A percentile compares a stretch with the other conserved stretches of the same genome.
Evolutionary conservation across 2,113 vertebrate species (phyloP).

Genomic region (Dryoscopus gambensis): DNA sequence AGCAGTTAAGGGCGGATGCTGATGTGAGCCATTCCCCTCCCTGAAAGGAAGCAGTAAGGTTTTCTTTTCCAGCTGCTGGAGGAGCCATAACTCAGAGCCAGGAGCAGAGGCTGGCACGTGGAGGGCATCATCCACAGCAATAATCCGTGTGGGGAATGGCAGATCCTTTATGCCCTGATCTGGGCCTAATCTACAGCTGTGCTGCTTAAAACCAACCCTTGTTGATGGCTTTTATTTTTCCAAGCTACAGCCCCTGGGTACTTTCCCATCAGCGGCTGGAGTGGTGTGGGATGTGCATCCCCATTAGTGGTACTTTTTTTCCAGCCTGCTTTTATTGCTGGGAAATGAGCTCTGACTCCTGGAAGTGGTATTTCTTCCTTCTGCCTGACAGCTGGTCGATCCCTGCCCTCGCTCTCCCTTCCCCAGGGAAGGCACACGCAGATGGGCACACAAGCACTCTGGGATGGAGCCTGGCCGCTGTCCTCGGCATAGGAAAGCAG

Average conservation of each 20-base stretch:
- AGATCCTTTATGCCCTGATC: not conserved
- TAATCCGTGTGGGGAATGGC: not conserved
- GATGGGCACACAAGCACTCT: not conserved
- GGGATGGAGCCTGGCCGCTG: not conserved
- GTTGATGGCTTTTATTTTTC: not conserved
- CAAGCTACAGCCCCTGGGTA: not conserved
- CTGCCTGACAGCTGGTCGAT: constrained; percentile 23
- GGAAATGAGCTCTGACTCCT: constrained; percentile 39
- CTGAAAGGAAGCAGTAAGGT: not conserved
- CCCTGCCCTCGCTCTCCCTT: not conserved
- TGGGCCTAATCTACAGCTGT: not conserved
- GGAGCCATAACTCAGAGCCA: not conserved
- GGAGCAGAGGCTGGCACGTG: rapidly evolving
- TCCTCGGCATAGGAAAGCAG: not conserved
- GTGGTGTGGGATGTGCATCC: not conserved
- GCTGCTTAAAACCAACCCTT: not conserved
- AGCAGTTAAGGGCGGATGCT: not conserved
- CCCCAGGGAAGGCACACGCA: not conserved
- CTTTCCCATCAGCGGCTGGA: rapidly evolving
- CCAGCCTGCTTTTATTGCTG: not conserved
- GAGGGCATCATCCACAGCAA: not conserved
- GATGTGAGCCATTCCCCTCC: not conserved
- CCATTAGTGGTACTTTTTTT: not conserved
- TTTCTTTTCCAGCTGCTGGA: not conserved
- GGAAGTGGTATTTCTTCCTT: constrained; percentile 24